Conservation (phyloP, 2,888 invertebrate species). For the Himalopsyche japonica region DNA sequence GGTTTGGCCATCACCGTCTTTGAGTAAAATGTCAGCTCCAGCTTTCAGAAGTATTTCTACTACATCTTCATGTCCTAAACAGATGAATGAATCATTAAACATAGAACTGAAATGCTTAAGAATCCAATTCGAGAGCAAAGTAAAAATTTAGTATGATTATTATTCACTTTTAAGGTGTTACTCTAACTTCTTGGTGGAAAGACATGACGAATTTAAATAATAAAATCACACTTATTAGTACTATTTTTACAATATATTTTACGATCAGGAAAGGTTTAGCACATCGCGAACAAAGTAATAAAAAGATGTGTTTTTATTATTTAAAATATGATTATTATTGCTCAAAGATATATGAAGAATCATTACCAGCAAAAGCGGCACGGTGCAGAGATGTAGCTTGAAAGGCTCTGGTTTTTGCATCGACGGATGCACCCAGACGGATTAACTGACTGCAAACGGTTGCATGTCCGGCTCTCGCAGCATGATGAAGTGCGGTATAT, state of each 20-base stretch:
- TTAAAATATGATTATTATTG: too few species aligned
- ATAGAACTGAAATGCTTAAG: background rate
- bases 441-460: slow-evolving; percentile 72
- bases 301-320: too few species aligned
- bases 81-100: slow-evolving; percentile 3
- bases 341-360: background rate
- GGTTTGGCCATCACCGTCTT: slow-evolving; percentile 81
- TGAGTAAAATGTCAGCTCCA: slow-evolving; percentile 65
- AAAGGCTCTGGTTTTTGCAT: slow-evolving; percentile 76
- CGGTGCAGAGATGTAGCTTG: slow-evolving; percentile 81
- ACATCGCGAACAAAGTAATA: too few species aligned
- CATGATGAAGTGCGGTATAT: slow-evolving; percentile 89
- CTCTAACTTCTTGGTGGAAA: too few species aligned
- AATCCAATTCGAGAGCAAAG: background rate
- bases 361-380: slow-evolving; percentile 72
- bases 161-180: too few species aligned
- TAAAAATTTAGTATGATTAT: background rate
- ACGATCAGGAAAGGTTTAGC: too few species aligned
- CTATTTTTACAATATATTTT: too few species aligned
- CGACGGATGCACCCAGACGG: slow-evolving; percentile 69
- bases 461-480: slow-evolving; percentile 77
- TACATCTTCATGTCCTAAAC: slow-evolving; percentile 66
- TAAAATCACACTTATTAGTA: too few species aligned
- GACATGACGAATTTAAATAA: too few species aligned
- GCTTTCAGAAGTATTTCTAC: slow-evolving; percentile 67